Conservation (phyloP, 2,888 invertebrate genomes). For the Tipula confusa region DNA sequence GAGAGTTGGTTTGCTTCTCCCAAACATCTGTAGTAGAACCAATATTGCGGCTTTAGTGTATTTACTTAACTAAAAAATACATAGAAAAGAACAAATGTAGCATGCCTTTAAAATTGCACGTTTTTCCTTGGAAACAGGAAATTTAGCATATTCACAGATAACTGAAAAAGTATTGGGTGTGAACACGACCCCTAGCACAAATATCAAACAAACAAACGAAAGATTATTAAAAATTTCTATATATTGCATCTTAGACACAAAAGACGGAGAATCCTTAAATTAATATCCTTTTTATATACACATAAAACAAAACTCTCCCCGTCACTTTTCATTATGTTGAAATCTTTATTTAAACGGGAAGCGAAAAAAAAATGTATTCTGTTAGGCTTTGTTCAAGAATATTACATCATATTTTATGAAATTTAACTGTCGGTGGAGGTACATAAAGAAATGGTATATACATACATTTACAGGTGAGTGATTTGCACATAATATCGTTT, state of each 20-base stretch:
- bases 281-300: background rate
- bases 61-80: too few species aligned
- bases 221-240: background rate
- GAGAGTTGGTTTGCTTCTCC: too few species aligned
- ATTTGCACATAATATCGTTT: conserved; percentile 12
- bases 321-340: background rate
- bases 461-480: background rate
- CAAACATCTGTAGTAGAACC: too few species aligned
- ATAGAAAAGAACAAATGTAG: too few species aligned
- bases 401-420: background rate
- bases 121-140: too few species aligned
- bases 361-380: background rate
- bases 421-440: background rate
- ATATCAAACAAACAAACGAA: too few species aligned
- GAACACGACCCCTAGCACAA: too few species aligned
- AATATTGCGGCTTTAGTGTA: too few species aligned
- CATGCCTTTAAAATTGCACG: too few species aligned
- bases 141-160: too few species aligned
- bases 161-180: too few species aligned
- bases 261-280: background rate
- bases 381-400: background rate
- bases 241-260: background rate
- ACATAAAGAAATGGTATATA: background rate
- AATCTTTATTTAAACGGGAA: background rate
- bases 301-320: background rate